Conservation (phyloP, 2,888 invertebrate species). For the Plebejus argus region DNA sequence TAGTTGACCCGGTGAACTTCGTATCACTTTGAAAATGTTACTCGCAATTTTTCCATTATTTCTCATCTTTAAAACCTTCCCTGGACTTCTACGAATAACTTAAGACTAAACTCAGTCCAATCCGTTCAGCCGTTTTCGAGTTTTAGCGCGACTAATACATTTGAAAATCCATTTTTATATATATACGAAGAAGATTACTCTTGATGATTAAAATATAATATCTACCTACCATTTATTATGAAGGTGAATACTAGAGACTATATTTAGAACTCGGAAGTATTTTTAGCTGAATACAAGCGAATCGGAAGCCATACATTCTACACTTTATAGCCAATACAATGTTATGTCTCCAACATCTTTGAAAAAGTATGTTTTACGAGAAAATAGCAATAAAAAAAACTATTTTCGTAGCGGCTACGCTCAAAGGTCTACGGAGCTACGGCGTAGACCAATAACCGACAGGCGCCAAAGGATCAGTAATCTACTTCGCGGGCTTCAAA, state of each 20-base stretch:
- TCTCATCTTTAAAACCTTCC: no score
- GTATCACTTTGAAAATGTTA: no score
- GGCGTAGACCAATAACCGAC: not conserved
- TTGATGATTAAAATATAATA: not conserved
- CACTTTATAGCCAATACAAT: not conserved
- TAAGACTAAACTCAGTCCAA: no score
- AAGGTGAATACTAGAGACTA: not conserved
- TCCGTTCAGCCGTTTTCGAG: no score
- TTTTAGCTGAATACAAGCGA: not conserved
- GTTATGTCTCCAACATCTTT: not conserved
- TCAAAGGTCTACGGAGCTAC: not conserved
- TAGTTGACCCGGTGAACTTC: no score
- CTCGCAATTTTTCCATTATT: no score
- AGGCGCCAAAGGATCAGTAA: not conserved
- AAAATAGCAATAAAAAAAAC: not conserved
- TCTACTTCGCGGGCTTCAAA: no score
- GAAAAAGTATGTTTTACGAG: no score
- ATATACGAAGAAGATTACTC: no score
- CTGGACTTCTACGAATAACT: no score
- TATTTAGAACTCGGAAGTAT: constrained; percentile 6
- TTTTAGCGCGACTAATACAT: no score
- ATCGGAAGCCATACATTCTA: not conserved
- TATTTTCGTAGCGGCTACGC: not conserved
- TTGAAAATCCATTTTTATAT: no score
- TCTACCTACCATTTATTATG: not conserved